A percentile compares a stretch with the other conserved stretches of the same genome.
Conservation (phyloP, 2,888 invertebrate genomes). For the Nasonia oneida region DNA sequence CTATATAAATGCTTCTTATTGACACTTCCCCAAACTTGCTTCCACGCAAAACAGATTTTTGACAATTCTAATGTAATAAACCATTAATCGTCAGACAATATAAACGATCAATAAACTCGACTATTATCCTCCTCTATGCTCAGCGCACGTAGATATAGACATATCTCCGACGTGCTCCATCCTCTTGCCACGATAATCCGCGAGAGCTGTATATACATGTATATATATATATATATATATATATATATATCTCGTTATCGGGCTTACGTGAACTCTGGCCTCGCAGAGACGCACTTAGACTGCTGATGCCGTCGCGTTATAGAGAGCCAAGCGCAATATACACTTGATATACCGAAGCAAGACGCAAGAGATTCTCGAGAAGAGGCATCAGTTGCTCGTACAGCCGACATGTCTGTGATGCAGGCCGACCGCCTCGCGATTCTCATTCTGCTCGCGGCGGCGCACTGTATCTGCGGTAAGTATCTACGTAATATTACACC, state of each 20-base stretch:
- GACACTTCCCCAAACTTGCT: too few relatives aligned
- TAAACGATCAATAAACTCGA: background rate
- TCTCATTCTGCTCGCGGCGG: background rate
- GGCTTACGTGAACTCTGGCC: constrained; percentile 23
- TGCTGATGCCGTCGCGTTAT: background rate
- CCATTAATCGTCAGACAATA: background rate
- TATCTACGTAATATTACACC: background rate
- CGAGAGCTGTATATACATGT: background rate
- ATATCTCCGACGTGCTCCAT: too few relatives aligned
- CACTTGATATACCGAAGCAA: background rate
- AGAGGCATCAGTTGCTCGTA: too few relatives aligned
- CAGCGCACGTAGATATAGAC: too few relatives aligned
- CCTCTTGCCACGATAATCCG: background rate
- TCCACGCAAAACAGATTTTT: too few relatives aligned
- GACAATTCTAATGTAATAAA: too few relatives aligned
- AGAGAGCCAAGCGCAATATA: background rate
- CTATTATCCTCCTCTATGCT: background rate
- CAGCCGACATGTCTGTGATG: too few relatives aligned
- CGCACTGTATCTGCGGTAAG: background rate
- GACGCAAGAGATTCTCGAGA: too few relatives aligned
- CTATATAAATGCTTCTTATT: too few relatives aligned
- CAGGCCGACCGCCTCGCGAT: background rate
- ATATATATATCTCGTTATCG: background rate
- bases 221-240: background rate
- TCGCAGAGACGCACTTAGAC: background rate